Evolutionary conservation across 2,113 vertebrate species (phyloP).

Genomic region (Anas platyrhynchos): DNA sequence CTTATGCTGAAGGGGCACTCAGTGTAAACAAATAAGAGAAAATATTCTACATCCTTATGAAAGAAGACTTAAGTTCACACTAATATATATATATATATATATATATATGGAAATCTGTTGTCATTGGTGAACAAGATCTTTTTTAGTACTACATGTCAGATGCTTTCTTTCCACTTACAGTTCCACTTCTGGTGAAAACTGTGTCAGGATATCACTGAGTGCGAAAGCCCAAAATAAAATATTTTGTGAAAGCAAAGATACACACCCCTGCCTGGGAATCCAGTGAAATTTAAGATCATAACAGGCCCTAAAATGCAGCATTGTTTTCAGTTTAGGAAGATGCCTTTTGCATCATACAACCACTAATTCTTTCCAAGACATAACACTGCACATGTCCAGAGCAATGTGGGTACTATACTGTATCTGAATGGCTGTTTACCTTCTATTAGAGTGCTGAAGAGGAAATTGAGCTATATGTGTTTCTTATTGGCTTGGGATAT

Average conservation of each 20-base stretch:
- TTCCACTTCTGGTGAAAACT: conserved; percentile 19
- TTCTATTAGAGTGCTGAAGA: conserved; percentile 14
- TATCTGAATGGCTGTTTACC: conserved; percentile 38
- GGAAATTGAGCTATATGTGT: conserved; percentile 48
- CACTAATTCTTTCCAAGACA: neutral
- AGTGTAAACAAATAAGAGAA: neutral
- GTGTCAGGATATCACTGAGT: neutral
- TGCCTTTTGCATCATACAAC: neutral
- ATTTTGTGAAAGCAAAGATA: neutral
- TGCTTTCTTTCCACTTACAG: neutral
- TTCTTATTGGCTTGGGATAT: conserved; percentile 68
- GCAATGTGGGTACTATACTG: neutral
- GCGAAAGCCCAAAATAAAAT: neutral
- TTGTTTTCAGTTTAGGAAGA: neutral
- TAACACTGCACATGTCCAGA: neutral
- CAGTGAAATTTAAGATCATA: neutral
- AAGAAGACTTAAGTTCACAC: neutral
- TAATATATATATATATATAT: neutral
- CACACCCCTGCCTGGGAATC: accelerated
- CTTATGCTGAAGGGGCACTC: neutral
- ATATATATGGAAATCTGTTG: neutral
- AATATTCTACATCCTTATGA: neutral
- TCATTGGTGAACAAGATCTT: neutral
- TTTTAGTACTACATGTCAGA: neutral
- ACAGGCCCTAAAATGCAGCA: neutral